Evolutionary conservation across 2,797 vertebrate species (phyloP), one percentile per base, ranked within the genome.

Genomic region (Tiaroga cobitis): DNA sequence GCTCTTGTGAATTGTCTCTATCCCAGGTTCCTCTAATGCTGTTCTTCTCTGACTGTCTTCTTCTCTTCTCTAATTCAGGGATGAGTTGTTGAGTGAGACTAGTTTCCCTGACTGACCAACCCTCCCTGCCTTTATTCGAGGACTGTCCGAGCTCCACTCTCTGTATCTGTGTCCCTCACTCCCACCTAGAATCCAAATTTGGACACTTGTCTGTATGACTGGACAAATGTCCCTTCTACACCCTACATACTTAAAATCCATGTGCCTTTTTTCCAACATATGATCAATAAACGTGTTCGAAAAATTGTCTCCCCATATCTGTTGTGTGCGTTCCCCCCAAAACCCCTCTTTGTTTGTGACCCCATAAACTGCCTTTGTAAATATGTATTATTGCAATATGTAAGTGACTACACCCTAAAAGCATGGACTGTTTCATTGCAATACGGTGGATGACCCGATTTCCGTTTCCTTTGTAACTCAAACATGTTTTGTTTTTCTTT

Each of bases 31-130:
- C 77, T 88, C 87, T 91, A 84, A 88, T 86, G 85, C 86, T 90
- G 82, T 90, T 87, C 92, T 94, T 94, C 88, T 95, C 89, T 92
- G 91, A 90, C 91, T 95, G 87, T 96, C 92, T 95, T 95, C 93
- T 95, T 95, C 92, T 96, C 93, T 95, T 90, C 92, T 95, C 91
- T 95, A 95, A 95, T 96, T 95, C 93, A 96, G 95, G 95, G 94
- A 94, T 95, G 95, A 96, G 90, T 96, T 96, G 94, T 95, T 96
- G 95, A 96, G 95, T 94, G 95, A 96, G 93, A 96, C 95, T 96
- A 96, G 95, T 95, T 96, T 96, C 93, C 95, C 95, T 93, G 95
- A 96, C 94, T 96, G 95, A 96, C 93, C 95, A 93, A 91, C 92
- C 92, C 94, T 93, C 84, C 93, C 85, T 91, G 93, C 93, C 93